Evolutionary conservation across 1,140 invertebrate species (phyloP).

Genomic region (Whitmania pigra): DNA sequence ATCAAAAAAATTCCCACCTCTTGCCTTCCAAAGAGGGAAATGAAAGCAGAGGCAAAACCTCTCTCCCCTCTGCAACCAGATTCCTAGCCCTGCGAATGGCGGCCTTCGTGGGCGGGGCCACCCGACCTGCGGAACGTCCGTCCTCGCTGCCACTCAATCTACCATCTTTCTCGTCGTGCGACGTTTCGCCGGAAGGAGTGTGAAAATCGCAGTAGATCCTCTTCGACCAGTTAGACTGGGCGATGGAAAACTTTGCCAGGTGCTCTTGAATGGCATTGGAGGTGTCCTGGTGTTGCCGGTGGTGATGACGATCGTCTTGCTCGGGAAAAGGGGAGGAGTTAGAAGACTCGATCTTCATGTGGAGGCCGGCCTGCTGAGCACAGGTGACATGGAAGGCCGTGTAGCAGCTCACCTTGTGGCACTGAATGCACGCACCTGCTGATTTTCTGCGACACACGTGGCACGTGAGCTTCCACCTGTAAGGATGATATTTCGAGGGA

Average conservation of each 20-base stretch:
- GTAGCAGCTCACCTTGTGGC: slow-evolving; percentile 88
- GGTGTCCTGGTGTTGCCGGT: slow-evolving; percentile 91
- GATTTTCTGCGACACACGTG: slow-evolving; percentile 89
- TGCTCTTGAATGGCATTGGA: slow-evolving; percentile 41
- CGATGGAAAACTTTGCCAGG: slow-evolving; percentile 26
- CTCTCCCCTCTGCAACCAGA: neutral
- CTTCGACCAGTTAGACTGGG: slow-evolving; percentile 49
- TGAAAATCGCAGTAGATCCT: slow-evolving; percentile 89
- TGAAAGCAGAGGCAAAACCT: slow-evolving; percentile 1
- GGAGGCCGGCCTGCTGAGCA: slow-evolving; percentile 83
- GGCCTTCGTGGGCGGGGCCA: neutral
- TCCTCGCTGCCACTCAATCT: neutral
- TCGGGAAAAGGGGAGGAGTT: slow-evolving; percentile 80
- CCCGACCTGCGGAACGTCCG: too few relatives aligned
- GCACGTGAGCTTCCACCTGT: slow-evolving; percentile 73
- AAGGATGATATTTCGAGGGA: neutral
- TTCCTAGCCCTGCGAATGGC: neutral
- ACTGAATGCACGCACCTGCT: slow-evolving; percentile 92
- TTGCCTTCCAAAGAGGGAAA: neutral
- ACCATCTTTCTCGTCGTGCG: neutral
- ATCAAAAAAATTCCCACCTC: neutral
- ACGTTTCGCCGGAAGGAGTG: slow-evolving; percentile 52
- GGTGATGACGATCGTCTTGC: slow-evolving; percentile 87
- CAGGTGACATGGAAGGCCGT: slow-evolving; percentile 96
- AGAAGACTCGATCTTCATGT: slow-evolving; percentile 80